phyloP scores from a whole-genome alignment of 2,113 vertebrate species.

The Syrmaticus mikado region DNA sequence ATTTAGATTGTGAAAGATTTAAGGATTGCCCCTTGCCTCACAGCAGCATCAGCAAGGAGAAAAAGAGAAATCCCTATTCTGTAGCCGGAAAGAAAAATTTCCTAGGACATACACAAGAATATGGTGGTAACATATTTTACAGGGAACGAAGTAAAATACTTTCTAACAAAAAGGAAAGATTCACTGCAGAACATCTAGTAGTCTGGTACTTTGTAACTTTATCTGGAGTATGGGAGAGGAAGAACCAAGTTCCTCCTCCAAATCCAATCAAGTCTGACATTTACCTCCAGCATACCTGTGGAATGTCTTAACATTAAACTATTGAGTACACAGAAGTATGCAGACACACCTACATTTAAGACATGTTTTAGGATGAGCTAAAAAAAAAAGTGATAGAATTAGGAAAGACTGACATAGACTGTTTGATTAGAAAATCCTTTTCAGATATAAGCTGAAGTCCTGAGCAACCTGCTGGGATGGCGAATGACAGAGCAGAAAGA shows the following conservation, averaged over 20 bases:
- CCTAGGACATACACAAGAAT: neutral
- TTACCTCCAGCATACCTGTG: neutral
- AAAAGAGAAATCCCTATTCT: neutral
- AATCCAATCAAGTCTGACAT: neutral
- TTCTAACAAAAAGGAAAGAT: neutral
- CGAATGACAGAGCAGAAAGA: neutral
- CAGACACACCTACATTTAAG: neutral
- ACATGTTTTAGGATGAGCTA: neutral
- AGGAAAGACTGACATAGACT: neutral
- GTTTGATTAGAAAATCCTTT: neutral
- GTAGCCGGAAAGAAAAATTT: neutral
- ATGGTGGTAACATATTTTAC: neutral
- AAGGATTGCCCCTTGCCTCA: neutral
- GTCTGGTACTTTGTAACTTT: neutral
- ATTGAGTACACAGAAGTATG: neutral
- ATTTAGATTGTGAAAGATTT: neutral
- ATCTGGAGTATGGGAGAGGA: neutral
- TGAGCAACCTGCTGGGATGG: neutral
- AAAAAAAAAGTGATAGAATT: neutral
- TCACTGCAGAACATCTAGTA: neutral
- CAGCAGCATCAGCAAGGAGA: neutral
- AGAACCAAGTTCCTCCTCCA: neutral
- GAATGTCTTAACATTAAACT: neutral
- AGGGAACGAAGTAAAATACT: neutral
- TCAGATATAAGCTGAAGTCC: neutral